Evolutionary conservation across 2,888 invertebrate genomes (phyloP).

Genomic region (Drosophila formosana): DNA sequence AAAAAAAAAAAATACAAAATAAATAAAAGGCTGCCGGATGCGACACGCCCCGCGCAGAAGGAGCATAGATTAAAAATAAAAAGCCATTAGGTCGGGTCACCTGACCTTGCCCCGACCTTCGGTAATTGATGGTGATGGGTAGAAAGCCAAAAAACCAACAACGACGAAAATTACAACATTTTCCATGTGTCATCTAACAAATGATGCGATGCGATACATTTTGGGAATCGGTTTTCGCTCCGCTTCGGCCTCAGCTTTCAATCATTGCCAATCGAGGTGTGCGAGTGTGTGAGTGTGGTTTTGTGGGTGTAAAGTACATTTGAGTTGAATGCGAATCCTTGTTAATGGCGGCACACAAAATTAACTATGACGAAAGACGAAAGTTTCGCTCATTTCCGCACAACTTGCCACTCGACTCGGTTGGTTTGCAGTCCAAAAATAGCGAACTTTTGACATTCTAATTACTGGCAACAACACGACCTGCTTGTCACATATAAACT

Average conservation of each 20-base stretch:
- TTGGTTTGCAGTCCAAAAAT: constrained; percentile 32
- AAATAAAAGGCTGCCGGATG: constrained; percentile 14
- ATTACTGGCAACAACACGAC: constrained; percentile 60
- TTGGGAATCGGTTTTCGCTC: neutral
- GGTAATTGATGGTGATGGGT: constrained; percentile 55
- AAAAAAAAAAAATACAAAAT: constrained; percentile 10
- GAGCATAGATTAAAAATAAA: constrained; percentile 57
- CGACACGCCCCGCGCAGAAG: constrained; percentile 13
- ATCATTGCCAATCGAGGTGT: constrained; percentile 49
- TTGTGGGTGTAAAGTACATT: neutral
- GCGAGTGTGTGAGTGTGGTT: neutral
- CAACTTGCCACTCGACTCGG: constrained; percentile 18
- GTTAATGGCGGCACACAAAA: constrained; percentile 11
- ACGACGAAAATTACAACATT: constrained; percentile 17
- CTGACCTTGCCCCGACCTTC: constrained; percentile 71
- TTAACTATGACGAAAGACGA: constrained; percentile 11
- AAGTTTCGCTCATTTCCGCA: constrained; percentile 25
- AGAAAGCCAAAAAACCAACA: neutral
- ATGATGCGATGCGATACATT: constrained; percentile 37
- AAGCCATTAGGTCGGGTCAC: constrained; percentile 43
- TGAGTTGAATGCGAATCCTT: constrained; percentile 8
- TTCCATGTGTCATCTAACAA: constrained; percentile 76
- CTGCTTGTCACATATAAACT: constrained; percentile 72
- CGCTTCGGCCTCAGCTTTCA: constrained; percentile 37
- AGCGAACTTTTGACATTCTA: constrained; percentile 69